A percentile compares a stretch with the other conserved stretches of the same genome.
phyloP scores from a whole-genome alignment of 2,888 invertebrate species.

The Epinotia ramella region DNA sequence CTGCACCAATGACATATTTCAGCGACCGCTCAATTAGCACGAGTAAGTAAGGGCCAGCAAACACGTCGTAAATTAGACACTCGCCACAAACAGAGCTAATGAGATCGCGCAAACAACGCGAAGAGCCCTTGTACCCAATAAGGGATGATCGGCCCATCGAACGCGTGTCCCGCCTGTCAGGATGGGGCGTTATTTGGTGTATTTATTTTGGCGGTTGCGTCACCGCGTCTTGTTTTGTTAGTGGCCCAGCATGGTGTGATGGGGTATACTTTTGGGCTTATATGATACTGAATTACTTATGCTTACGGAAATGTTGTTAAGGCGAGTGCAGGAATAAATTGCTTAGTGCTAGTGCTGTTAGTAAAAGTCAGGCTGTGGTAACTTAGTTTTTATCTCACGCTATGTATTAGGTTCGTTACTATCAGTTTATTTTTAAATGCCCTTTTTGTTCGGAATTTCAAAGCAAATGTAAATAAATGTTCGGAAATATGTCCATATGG shows the following conservation, averaged over 20 bases:
- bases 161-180: conserved; percentile 75
- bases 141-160: conserved; percentile 61
- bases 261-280: conserved; percentile 33
- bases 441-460: too few relatives aligned
- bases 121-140: conserved; percentile 80
- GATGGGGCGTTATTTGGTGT: conserved; percentile 65
- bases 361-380: too few relatives aligned
- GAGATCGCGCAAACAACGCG: conserved; percentile 75
- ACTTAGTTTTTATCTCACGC: too few relatives aligned
- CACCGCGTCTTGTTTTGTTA: conserved; percentile 41
- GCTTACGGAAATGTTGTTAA: not conserved
- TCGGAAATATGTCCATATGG: too few relatives aligned
- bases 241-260: conserved; percentile 16
- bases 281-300: not conserved
- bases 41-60: conserved; percentile 68
- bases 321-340: not conserved
- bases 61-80: conserved; percentile 80
- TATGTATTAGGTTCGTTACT: too few relatives aligned
- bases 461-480: too few relatives aligned
- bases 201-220: conserved; percentile 63
- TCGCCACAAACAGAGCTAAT: conserved; percentile 76
- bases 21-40: conserved; percentile 68
- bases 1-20: conserved; percentile 42
- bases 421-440: too few relatives aligned
- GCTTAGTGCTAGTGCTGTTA: not conserved